Evolutionary conservation across 2,113 vertebrate species (phyloP).

Genomic region (Hystrix brachyura): DNA sequence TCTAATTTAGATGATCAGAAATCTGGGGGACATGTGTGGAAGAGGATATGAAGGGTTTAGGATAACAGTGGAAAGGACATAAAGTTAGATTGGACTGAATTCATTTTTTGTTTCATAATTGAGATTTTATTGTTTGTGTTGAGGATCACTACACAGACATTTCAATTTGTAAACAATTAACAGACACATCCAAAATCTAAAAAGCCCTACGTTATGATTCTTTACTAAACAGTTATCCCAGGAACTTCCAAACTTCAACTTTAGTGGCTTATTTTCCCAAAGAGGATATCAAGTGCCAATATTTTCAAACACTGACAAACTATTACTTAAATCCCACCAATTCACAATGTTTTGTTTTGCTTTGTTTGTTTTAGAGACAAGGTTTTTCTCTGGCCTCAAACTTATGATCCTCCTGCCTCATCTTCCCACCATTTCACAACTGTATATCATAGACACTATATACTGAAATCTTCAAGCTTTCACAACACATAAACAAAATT

Average conservation of each 20-base stretch:
- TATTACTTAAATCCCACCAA: neutral
- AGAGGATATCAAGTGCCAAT: neutral
- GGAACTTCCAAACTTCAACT: neutral
- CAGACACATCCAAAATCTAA: neutral
- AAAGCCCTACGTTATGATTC: neutral
- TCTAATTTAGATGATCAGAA: neutral
- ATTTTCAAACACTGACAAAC: neutral
- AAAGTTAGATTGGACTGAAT: neutral
- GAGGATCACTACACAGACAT: neutral
- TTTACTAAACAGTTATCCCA: neutral
- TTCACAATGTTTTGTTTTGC: neutral
- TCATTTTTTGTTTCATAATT: neutral
- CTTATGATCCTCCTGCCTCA: neutral
- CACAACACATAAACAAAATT: neutral
- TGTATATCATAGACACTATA: neutral
- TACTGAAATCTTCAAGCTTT: neutral
- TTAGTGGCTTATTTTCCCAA: neutral
- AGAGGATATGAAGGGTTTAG: neutral
- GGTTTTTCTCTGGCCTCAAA: neutral
- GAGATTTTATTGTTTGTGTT: neutral
- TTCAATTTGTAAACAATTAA: neutral
- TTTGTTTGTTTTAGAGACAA: neutral
- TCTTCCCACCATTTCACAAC: neutral
- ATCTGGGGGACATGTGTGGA: neutral
- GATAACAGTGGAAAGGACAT: neutral